Conservation (phyloP, 2,113 vertebrate species). For the Clarias macrocephalus region DNA sequence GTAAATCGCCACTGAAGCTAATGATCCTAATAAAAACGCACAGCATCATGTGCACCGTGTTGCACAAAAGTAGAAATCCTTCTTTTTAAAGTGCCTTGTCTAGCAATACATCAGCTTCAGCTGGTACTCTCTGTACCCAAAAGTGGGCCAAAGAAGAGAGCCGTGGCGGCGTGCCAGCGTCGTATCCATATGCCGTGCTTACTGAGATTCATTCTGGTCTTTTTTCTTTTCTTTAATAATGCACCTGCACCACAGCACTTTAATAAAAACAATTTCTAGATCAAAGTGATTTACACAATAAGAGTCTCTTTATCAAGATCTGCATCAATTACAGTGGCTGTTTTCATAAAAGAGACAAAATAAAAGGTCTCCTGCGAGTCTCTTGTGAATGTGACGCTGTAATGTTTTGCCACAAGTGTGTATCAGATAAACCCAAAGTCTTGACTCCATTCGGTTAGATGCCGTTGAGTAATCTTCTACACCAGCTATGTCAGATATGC, state of each 20-base stretch:
- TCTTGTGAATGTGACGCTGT: not conserved
- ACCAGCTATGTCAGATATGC: not conserved
- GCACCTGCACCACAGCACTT: not conserved
- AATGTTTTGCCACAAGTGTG: not conserved
- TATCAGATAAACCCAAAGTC: not conserved
- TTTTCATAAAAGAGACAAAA: not conserved
- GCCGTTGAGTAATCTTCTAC: not conserved
- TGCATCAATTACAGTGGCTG: not conserved
- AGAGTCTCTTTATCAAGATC: not conserved
- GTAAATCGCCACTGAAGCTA: not conserved
- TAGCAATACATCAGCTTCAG: not conserved
- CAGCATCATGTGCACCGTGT: not conserved
- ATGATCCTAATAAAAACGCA: not conserved
- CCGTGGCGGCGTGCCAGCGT: conserved; percentile 29
- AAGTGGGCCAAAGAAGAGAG: conserved; percentile 34
- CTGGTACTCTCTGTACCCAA: conserved; percentile 39
- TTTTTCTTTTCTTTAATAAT: conserved; percentile 8
- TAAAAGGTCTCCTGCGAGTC: not conserved
- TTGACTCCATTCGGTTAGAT: not conserved
- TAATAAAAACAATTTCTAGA: not conserved
- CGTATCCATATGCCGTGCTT: conserved; percentile 46
- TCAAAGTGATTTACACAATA: not conserved
- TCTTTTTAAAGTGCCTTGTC: conserved; percentile 18
- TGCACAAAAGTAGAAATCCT: not conserved
- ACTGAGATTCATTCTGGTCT: conserved; percentile 16